A percentile compares a stretch with the other conserved stretches of the same genome.
These are phyloP conservation scores for Stichodactyla mertensii DNA, from an alignment of 64 coral and sea anemone species.

Conservation along the genomic window DNA sequence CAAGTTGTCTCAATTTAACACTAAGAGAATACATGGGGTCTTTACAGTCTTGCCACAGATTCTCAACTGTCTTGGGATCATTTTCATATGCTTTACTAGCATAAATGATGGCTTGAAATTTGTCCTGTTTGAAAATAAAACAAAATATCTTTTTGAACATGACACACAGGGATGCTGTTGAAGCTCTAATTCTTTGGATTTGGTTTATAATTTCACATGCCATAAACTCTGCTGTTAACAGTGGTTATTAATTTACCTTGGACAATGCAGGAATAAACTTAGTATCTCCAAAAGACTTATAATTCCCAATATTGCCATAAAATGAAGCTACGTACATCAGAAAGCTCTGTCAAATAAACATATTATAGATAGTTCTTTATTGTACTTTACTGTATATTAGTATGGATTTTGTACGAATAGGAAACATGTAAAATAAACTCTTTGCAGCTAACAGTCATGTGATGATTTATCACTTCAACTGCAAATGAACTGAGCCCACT, in stretches of 20 bases:
- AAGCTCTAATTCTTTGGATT: not conserved
- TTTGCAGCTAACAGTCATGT: no score
- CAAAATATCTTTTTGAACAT: no score
- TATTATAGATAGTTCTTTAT: not conserved
- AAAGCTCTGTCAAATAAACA: conserved; percentile 55
- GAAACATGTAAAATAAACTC: no score
- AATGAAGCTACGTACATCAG: conserved; percentile 91
- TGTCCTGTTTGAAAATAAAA: conserved; percentile 52
- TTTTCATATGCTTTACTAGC: conserved; percentile 66
- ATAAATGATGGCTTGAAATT: conserved; percentile 62
- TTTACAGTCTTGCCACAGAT: conserved; percentile 63
- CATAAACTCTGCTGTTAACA: not conserved
- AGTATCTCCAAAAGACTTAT: conserved; percentile 97
- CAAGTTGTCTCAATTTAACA: conserved; percentile 65
- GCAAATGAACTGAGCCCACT: no score
- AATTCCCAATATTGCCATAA: conserved; percentile 98
- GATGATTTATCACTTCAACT: no score
- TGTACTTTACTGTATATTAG: not conserved
- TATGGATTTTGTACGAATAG: no score
- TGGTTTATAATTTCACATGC: no score
- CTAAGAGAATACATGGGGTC: conserved; percentile 69
- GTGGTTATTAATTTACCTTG: conserved; percentile 47
- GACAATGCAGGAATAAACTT: conserved; percentile 86
- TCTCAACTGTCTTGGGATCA: conserved; percentile 64
- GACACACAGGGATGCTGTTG: not conserved